Evolutionary conservation across 2,797 vertebrate species (phyloP).

Genomic region (Tragopan temminckii): DNA sequence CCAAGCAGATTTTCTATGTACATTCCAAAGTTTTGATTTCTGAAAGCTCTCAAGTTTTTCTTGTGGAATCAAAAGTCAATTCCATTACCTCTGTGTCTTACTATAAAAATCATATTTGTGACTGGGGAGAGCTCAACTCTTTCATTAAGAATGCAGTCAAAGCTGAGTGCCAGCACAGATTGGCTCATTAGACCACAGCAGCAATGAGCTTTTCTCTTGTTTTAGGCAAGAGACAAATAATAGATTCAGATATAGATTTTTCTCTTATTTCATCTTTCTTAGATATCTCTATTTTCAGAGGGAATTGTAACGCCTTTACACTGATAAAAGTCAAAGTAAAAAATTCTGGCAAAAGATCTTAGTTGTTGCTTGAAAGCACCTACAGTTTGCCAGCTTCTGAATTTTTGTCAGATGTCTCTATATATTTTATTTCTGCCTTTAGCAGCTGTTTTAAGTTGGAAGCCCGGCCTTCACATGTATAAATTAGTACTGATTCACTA

Average conservation of each 20-base stretch:
- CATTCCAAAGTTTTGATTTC: background rate
- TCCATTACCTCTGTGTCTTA: background rate
- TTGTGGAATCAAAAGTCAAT: background rate
- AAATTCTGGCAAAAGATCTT: background rate
- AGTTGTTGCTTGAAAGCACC: background rate
- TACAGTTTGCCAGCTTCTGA: background rate
- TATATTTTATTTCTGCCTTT: background rate
- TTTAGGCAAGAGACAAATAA: conserved; percentile 26
- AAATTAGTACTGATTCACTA: conserved; percentile 28
- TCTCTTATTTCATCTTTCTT: conserved; percentile 10
- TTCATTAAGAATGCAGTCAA: background rate
- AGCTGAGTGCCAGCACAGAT: background rate
- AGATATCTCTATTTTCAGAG: conserved; percentile 42
- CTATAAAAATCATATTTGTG: background rate
- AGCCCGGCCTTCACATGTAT: background rate
- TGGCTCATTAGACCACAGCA: conserved; percentile 10
- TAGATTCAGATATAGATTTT: conserved; percentile 39
- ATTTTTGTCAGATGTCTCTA: conserved; percentile 6
- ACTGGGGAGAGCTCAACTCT: background rate
- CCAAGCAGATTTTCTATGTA: background rate
- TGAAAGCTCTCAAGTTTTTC: background rate
- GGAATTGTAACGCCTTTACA: background rate
- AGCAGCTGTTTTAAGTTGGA: conserved; percentile 15
- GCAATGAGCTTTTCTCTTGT: conserved; percentile 19
- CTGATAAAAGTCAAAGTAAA: conserved; percentile 7